A percentile compares a stretch with the other conserved stretches of the same genome.
Evolutionary conservation across 2,113 vertebrate species (phyloP).

Genomic region (Hipposideros armiger): DNA sequence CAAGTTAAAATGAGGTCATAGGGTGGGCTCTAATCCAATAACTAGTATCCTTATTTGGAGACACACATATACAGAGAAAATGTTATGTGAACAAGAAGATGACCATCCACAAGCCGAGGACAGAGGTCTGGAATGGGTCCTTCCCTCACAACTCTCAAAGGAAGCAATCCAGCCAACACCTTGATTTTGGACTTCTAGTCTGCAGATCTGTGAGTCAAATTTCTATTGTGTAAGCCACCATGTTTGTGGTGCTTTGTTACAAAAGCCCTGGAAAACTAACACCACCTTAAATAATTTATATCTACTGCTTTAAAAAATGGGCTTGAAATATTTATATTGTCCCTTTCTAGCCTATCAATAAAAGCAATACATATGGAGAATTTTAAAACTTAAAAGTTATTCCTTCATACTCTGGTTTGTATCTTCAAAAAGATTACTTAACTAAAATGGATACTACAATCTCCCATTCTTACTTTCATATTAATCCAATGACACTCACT

Average conservation of each 20-base stretch:
- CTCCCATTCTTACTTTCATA: neutral
- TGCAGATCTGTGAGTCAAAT: neutral
- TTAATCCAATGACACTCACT: slow-evolving; percentile 1
- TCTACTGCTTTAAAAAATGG: slow-evolving; percentile 1
- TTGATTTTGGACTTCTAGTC: neutral
- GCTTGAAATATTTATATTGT: neutral
- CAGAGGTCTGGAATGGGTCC: neutral
- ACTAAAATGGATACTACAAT: neutral
- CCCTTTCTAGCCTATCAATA: slow-evolving; percentile 5
- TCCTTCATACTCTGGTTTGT: neutral
- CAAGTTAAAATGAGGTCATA: neutral
- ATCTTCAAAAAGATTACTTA: neutral
- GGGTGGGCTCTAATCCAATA: neutral
- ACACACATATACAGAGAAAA: neutral
- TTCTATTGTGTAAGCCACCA: neutral
- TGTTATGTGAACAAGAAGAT: neutral
- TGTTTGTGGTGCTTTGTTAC: neutral
- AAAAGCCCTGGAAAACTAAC: neutral
- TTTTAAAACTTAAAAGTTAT: slow-evolving; percentile 29
- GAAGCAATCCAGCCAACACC: neutral
- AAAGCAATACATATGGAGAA: neutral
- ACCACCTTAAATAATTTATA: neutral
- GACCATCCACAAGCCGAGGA: neutral
- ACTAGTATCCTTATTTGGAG: neutral
- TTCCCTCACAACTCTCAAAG: neutral